Conservation (phyloP, 2,797 vertebrate genomes). For the Selene dorsalis region DNA sequence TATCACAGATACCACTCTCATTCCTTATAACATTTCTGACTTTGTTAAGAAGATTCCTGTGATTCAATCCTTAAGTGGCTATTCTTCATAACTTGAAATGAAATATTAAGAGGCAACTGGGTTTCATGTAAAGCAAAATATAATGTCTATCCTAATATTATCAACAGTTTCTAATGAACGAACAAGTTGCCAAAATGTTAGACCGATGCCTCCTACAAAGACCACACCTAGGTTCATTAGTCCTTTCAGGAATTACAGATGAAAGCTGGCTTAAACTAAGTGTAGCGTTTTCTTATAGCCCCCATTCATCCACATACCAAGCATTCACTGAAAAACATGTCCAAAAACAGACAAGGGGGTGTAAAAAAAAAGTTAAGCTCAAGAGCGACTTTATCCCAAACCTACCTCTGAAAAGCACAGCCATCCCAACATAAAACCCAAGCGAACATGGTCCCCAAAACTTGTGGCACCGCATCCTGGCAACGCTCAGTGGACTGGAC, state of each 20-base stretch:
- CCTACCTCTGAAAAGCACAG: conserved; percentile 79
- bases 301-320: neutral
- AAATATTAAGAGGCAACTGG: neutral
- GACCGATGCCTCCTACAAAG: neutral
- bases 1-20: neutral
- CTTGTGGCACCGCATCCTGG: conserved; percentile 76
- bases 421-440: conserved; percentile 74
- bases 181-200: neutral
- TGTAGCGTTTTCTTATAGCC: neutral
- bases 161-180: neutral
- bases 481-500: conserved; percentile 41
- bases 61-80: neutral
- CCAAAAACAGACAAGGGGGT: neutral
- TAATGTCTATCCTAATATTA: neutral
- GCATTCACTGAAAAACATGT: neutral
- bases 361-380: neutral
- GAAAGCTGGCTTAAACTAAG: neutral
- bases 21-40: neutral
- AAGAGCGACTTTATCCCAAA: neutral
- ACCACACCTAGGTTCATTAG: neutral
- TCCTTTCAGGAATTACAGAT: neutral
- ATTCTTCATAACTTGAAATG: neutral
- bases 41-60: neutral
- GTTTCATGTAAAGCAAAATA: neutral
- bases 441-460: conserved; percentile 71